Percentiles rank a stretch among this genome's conserved stretches.
Conservation (phyloP, 2,888 invertebrate genomes). For the Meiosimyza decipiens region DNA sequence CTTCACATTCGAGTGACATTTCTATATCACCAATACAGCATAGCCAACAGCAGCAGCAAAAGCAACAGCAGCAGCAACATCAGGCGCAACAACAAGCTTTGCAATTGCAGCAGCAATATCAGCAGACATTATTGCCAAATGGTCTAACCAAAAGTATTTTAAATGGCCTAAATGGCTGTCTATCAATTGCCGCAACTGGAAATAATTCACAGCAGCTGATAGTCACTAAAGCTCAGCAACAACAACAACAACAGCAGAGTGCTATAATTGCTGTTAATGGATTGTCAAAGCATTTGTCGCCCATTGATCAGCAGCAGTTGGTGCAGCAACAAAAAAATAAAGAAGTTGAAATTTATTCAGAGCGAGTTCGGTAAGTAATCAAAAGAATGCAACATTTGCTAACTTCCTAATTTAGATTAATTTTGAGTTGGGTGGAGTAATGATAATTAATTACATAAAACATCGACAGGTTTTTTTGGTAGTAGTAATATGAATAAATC, state of each 20-base stretch:
- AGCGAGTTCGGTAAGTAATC: slow-evolving; percentile 79
- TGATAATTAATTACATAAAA: too few relatives aligned
- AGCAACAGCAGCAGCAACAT: slow-evolving; percentile 45
- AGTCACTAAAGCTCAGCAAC: slow-evolving; percentile 27
- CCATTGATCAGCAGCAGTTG: slow-evolving; percentile 60
- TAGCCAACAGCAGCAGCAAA: slow-evolving; percentile 46
- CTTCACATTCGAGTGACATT: slow-evolving; percentile 75
- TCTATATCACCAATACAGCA: slow-evolving; percentile 67
- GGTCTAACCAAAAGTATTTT: slow-evolving; percentile 50
- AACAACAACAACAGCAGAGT: slow-evolving; percentile 43
- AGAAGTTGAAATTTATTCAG: slow-evolving; percentile 82
- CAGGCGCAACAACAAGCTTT: slow-evolving; percentile 44
- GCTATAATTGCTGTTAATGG: slow-evolving; percentile 53
- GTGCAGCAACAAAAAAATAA: slow-evolving; percentile 74
- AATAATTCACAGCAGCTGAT: slow-evolving; percentile 2
- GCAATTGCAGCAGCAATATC: slow-evolving; percentile 41
- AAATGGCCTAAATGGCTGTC: slow-evolving; percentile 31
- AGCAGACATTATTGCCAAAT: slow-evolving; percentile 48
- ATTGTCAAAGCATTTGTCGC: slow-evolving; percentile 53
- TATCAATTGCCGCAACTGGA: background rate
- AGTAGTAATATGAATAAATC: too few relatives aligned
- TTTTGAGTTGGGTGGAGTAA: too few relatives aligned
- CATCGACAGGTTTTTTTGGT: too few relatives aligned
- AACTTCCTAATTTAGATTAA: background rate
- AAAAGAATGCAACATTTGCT: background rate